Conservation (phyloP, 2,113 vertebrate genomes). For the Phycodurus eques region DNA sequence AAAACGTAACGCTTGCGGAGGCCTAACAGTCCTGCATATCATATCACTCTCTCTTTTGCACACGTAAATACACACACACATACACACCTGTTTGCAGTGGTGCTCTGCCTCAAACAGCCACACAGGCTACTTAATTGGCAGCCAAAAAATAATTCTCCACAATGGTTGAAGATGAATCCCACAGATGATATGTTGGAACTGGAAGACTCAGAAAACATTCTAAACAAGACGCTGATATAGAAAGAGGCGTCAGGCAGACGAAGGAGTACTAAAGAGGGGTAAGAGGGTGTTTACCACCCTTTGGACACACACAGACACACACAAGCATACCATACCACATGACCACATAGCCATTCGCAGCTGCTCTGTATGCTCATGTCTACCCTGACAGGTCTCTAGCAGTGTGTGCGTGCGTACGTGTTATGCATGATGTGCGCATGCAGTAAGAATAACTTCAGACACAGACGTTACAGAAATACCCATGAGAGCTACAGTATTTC, state of each 20-base stretch:
- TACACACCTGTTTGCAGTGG: constrained; percentile 17
- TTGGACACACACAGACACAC: constrained; percentile 35
- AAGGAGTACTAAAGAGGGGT: constrained; percentile 42
- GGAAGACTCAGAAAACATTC: not conserved
- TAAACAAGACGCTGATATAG: constrained; percentile 12
- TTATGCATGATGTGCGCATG: constrained; percentile 36
- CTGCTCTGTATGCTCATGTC: constrained; percentile 57
- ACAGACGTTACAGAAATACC: constrained; percentile 34
- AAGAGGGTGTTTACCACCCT: constrained; percentile 50
- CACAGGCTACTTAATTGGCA: not conserved
- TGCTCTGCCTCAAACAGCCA: constrained; percentile 6
- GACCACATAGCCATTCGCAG: constrained; percentile 57
- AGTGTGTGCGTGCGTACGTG: constrained; percentile 23
- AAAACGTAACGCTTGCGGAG: constrained; percentile 4
- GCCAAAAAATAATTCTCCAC: not conserved
- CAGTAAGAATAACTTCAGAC: constrained; percentile 49
- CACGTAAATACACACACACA: not conserved
- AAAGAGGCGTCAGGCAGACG: constrained; percentile 29
- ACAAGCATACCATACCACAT: constrained; percentile 36
- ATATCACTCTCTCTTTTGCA: constrained; percentile 4
- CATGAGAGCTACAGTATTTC: constrained; percentile 25
- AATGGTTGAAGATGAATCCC: constrained; percentile 7
- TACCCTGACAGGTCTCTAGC: constrained; percentile 44
- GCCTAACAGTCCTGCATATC: constrained; percentile 7
- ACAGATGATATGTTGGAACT: not conserved